Evolutionary conservation across 2,113 vertebrate species (phyloP).

Genomic region (Silurus asotus): DNA sequence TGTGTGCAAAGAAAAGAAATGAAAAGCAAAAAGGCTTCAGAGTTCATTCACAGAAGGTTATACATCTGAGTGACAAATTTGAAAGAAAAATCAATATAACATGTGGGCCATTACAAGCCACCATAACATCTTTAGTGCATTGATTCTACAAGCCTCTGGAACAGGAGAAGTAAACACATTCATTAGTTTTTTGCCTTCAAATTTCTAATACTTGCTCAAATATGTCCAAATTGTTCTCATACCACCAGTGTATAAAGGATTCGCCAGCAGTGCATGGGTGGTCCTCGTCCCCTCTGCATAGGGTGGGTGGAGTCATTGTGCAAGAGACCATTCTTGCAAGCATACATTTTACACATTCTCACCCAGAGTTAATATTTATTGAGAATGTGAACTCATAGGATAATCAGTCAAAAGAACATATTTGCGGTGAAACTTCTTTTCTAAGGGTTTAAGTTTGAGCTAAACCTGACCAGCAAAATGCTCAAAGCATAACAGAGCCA

Average conservation of each 20-base stretch:
- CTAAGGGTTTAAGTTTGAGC: not conserved
- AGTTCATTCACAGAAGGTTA: not conserved
- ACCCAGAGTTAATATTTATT: no score
- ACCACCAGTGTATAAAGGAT: not conserved
- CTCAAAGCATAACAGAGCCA: not conserved
- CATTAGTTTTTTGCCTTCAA: not conserved
- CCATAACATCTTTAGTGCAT: not conserved
- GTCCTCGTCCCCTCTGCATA: not conserved
- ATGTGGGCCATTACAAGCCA: not conserved
- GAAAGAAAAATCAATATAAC: not conserved
- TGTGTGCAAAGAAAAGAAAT: constrained; percentile 27
- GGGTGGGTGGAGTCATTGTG: not conserved
- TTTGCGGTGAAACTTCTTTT: not conserved
- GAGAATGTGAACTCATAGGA: not conserved
- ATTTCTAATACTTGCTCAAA: not conserved
- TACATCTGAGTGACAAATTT: not conserved
- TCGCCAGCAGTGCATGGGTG: not conserved
- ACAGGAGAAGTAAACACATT: not conserved
- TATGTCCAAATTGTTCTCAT: not conserved
- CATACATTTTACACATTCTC: not conserved
- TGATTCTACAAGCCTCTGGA: not conserved
- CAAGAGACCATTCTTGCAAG: not conserved
- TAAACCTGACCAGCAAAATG: not conserved
- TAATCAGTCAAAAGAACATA: not conserved
- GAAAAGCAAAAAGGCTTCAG: not conserved